Evolutionary conservation across 2,797 vertebrate genomes (phyloP), one percentile per base, ranked within the genome.

Genomic region (Myotis pilosus): DNA sequence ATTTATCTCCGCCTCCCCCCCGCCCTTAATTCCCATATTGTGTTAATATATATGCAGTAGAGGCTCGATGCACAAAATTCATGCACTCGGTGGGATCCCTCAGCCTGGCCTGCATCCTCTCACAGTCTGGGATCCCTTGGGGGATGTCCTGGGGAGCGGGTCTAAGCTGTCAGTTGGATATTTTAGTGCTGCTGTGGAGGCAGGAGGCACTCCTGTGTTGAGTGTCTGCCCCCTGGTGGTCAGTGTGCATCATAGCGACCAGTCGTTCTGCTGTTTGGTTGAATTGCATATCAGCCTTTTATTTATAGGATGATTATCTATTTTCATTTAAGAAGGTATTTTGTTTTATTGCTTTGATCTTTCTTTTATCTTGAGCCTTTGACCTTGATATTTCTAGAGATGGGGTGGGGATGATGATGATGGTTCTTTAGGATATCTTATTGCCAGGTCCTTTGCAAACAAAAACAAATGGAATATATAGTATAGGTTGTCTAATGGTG

Each of bases 331-430:
- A 79, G 93, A 66, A 36, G 51, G 20, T 82, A 22, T 81, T 51
- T 90, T 60, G 15, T 47, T 57, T 33, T 66, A 33, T 89, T 88
- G 55, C 15, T 86, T 92, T 66, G 15, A 80, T 75, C 57, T 75
- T 84, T 79, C 17, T 23, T 83, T 92, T 55, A 68, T 44, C 33
- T 95, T 78, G 33, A 78, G 47, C 8, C 13, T 71, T 94, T 79
- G 75, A 49, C 44, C 44, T 92, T 95, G 75, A 7, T 91, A 22
- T 69, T 68, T 89, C 89, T 41, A 91, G 78, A 80, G 75, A 51
- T 36, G 28, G 44, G 53, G 28, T 23, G 68, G 20, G 36, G 33
- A 38, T 36, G 69, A 12, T 28, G 30, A 0, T 87, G 74, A 28
- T 11, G 44, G 44, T 81, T 76, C 44, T 95, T 93, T 23, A 69